Evolutionary conservation across 30 jellyfish, hydroid and myxozoan genomes (phyloP), one percentile per base, ranked within the genome.

Genomic region (Hydra vulgaris): DNA sequence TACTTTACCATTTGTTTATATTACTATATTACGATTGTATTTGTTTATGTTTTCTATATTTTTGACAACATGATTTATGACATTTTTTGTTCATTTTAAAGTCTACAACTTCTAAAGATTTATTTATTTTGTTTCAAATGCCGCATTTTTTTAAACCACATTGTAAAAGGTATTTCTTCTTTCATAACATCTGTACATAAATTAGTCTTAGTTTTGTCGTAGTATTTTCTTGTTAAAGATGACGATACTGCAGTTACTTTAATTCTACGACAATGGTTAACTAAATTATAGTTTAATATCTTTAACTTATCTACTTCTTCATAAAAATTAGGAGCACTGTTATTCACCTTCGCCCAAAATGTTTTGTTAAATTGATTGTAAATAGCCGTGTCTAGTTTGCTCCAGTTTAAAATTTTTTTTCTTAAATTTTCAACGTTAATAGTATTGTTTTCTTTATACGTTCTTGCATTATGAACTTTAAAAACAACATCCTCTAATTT

Each of bases 331-430:
- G 70, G 83, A 15, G 83, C 84, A 15, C 85, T 71, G n/a, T 68
- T 66, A 7, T 27, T 15, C 8, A 80, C 71, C 69, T 70, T 25
- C 27, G 25, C 83, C 87, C 87, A 80, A 80, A 80, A 27, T 18
- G 87, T 61, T 55, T 69, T 23, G 27, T 80, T 80, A 23, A 66
- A 69, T 22, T 66, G 19, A 7, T 66, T 27, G 71, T 61, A 80
- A 23, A 80, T 23, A 17, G 0, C 61, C 19, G 26, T 25, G 83
- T 80, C 87, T 16, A 80, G 22, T 18, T 80, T 80, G 72, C 66
- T 80, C 83, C 83, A 80, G 18, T 18, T 15, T 12, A 24, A 22
- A 15, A 80, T 66, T 80, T 80, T 56, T 5, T 66, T 70, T 18
- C 87, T 67, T 24, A 19, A 18, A n/a, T 4, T 70, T 21, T 27